Evolutionary conservation across 1,140 invertebrate species (phyloP), one percentile per base, ranked within the genome.

Genomic region (Conus ventricosus): DNA sequence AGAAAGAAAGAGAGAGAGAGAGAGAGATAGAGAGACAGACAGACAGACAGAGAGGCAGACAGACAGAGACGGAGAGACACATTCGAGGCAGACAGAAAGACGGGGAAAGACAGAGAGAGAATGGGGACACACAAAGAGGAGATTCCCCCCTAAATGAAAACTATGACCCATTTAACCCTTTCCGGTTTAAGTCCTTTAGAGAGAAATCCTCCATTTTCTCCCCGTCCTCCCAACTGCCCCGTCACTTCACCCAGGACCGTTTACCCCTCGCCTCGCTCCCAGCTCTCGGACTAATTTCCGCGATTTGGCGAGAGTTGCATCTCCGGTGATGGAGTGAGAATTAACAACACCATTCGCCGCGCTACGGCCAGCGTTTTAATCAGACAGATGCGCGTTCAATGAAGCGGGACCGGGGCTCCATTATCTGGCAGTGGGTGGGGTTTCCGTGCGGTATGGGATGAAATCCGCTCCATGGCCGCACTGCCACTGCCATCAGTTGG

Each of bases 251-350:
- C 23, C 20, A 8, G 10, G 7, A 53, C 27, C 23, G 55, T n/a
- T 27, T 27, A 15, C 54, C 23, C 27, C 54, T 53, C 54, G 5
- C 10, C 53, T 84, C 60, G 7, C 60, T 84, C 17, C 27, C 60
- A 11, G 51, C 60, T 60, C 84, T 85, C 67, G 11, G 67, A 63
- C 84, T 51, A 85, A 63, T 57, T 63, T 25, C 84, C 84, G 84
- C 27, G 57, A 55, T 85, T 67, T 60, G 54, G 39, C 57, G 17
- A 85, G 57, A 85, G 67, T 39, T 67, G 67, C 57, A 63, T 85
- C 57, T 54, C 82, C 81, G 27, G 76, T 87, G 88, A 89, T 89
- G 88, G 81, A 89, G 88, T 83, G 85, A 71, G 76, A 87, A 89
- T 89, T 89, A 84, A 86, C 60, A 78, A 85, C 80, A 55, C 85